Evolutionary conservation across 92 coral and sea anemone species (phyloP).

Genomic region (Hydrozoanthus gracilis): DNA sequence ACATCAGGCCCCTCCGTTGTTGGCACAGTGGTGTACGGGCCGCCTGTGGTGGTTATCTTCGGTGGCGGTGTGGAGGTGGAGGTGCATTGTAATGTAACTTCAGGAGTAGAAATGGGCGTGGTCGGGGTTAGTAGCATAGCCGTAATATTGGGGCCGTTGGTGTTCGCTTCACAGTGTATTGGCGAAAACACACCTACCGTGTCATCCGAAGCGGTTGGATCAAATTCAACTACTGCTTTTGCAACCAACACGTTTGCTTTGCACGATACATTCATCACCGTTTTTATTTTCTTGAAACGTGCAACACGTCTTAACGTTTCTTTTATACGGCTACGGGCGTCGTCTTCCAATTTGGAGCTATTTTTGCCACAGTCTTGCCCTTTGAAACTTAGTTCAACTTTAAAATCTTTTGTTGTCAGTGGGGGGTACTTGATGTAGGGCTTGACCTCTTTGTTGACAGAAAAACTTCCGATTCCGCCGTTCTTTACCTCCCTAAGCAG

Average conservation of each 20-base stretch:
- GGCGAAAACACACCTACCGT: not conserved
- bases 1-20: no score
- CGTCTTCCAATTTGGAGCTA: not conserved
- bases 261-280: not conserved
- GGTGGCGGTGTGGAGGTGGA: constrained; percentile 15
- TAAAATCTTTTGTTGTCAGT: constrained; percentile 31
- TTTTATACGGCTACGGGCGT: not conserved
- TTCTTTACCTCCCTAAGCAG: constrained; percentile 6
- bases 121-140: constrained; percentile 40
- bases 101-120: not conserved
- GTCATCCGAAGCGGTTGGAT: not conserved
- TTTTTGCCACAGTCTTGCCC: not conserved
- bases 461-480: constrained; percentile 7
- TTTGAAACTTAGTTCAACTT: not conserved
- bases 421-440: constrained; percentile 38
- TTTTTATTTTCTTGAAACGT: not conserved
- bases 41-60: no score
- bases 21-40: no score
- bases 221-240: not conserved
- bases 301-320: not conserved
- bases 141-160: constrained; percentile 6
- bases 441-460: not conserved
- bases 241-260: not conserved
- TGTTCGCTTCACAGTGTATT: constrained; percentile 24
- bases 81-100: not conserved